phyloP scores from a whole-genome alignment of 2,797 vertebrate genomes.

The Darevskia nairensis region DNA sequence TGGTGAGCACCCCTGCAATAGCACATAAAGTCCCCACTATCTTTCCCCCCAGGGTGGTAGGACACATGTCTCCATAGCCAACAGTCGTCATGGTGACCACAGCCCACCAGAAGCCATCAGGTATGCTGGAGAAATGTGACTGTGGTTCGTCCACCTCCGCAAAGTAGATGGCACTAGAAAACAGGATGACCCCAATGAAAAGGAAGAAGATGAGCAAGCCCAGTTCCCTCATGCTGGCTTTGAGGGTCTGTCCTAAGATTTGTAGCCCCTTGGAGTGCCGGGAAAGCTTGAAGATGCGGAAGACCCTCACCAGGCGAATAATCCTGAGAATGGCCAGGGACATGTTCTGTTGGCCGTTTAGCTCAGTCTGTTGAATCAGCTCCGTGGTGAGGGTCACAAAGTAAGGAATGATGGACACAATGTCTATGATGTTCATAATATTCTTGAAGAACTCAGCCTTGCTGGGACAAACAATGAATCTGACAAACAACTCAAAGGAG shows the following conservation, averaged over 20 bases:
- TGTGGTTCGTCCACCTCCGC: constrained; percentile 97
- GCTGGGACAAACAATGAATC: constrained; percentile 95
- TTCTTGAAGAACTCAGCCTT: constrained; percentile 95
- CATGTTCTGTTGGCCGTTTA: constrained; percentile 89
- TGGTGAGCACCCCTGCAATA: constrained; percentile 96
- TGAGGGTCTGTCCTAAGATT: constrained; percentile 92
- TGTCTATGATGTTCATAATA: constrained; percentile 98
- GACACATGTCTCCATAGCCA: constrained; percentile 98
- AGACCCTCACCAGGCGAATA: constrained; percentile 94
- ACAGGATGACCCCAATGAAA: constrained; percentile 97
- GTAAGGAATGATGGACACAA: constrained; percentile 97
- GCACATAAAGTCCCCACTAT: constrained; percentile 97
- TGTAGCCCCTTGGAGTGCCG: constrained; percentile 94
- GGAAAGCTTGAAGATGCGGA: constrained; percentile 96
- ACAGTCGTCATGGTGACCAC: constrained; percentile 99
- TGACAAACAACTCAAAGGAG: constrained; percentile 91
- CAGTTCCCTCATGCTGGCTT: constrained; percentile 91
- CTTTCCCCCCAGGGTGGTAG: constrained; percentile 94
- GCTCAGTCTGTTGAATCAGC: constrained; percentile 87
- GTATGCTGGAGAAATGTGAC: constrained; percentile 97
- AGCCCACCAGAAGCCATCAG: constrained; percentile 99
- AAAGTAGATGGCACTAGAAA: constrained; percentile 98
- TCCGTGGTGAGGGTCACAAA: constrained; percentile 95
- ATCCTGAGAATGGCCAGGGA: constrained; percentile 93
- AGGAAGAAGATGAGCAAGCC: constrained; percentile 97